phyloP scores from a whole-genome alignment of 2,888 invertebrate species.

The Metallyticus violacea region DNA sequence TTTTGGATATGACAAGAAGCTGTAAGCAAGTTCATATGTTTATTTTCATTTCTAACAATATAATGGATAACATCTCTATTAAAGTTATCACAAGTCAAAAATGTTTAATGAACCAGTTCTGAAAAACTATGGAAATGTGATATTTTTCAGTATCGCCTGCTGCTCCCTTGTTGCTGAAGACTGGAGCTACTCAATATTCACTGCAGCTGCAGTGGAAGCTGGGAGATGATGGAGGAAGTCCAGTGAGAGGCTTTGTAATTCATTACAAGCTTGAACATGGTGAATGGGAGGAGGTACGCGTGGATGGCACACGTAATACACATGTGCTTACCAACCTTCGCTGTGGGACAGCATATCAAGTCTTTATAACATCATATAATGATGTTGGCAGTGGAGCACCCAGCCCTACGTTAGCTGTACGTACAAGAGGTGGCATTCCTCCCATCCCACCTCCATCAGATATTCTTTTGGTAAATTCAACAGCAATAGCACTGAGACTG shows the following conservation, averaged over 20 bases:
- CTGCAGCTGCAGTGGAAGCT: constrained; percentile 42
- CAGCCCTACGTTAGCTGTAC: constrained; percentile 38
- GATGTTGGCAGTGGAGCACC: constrained; percentile 39
- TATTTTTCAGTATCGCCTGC: constrained; percentile 39
- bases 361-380: constrained; percentile 37
- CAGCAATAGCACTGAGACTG: constrained; percentile 39
- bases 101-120: too few relatives aligned
- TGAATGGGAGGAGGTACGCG: constrained; percentile 39
- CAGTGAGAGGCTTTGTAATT: constrained; percentile 39
- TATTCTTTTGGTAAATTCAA: constrained; percentile 39
- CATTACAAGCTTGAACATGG: constrained; percentile 41
- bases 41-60: too few relatives aligned
- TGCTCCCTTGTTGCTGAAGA: constrained; percentile 40
- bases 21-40: too few relatives aligned
- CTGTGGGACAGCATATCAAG: constrained; percentile 38
- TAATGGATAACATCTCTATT: too few relatives aligned
- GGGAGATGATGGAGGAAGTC: constrained; percentile 41
- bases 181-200: constrained; percentile 37
- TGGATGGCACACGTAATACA: constrained; percentile 36
- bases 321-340: constrained; percentile 35
- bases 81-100: too few relatives aligned
- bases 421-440: constrained; percentile 39
- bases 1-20: too few relatives aligned
- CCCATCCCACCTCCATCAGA: constrained; percentile 36
- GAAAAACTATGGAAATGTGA: too few relatives aligned